Evolutionary conservation across 2,113 vertebrate genomes (phyloP), one percentile per base, ranked within the genome.

Genomic region (Eptesicus fuscus): DNA sequence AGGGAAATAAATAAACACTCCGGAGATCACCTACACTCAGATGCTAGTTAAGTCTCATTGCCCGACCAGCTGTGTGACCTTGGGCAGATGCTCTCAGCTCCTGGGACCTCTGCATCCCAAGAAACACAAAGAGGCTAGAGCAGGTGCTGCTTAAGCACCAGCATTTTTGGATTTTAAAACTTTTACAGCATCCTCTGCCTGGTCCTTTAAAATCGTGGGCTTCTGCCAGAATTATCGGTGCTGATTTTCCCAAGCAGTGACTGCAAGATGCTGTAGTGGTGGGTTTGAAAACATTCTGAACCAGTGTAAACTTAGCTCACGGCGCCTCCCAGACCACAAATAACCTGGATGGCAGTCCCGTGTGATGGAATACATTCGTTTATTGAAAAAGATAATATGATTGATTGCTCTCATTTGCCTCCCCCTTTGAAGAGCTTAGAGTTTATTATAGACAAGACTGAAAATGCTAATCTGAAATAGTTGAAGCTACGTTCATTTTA

Each of bases 311-410:
- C 78, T 91, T 40, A 88, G 89, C 82, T 91, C 77, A 49, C 59
- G 71, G 56, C 16, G 17, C 53, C 88, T 93, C 91, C 88, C 79
- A 93, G 86, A 44, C 91, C 88, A 59, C 42, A 49, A 80, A 44
- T 37, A 84, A 83, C 80, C 61, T 8, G 28, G 78, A 73, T 73
- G 71, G 78, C 61, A 93, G 88, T 82, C 73, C 79, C 49, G 32
- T 53, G 74, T 95, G 90, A 92, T 76, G 56, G 82, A 95, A 96
- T 88, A 85, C 90, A 96, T 86, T 90, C 89, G 53, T 95, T 90
- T 93, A 93, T 96, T 91, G 83, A 95, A 84, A 96, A 96, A 93
- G 82, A 70, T 53, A 91, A 91, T 80, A 37, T 76, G 90, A 95
- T 90, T 74, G 78, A 95, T 92, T 74, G 78, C 56, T 93, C 61